A percentile compares a stretch with the other conserved stretches of the same genome.
These are phyloP conservation scores for Macrosiphum euphorbiae DNA, from an alignment of 2,888 invertebrate genomes.

Conservation along the genomic window DNA sequence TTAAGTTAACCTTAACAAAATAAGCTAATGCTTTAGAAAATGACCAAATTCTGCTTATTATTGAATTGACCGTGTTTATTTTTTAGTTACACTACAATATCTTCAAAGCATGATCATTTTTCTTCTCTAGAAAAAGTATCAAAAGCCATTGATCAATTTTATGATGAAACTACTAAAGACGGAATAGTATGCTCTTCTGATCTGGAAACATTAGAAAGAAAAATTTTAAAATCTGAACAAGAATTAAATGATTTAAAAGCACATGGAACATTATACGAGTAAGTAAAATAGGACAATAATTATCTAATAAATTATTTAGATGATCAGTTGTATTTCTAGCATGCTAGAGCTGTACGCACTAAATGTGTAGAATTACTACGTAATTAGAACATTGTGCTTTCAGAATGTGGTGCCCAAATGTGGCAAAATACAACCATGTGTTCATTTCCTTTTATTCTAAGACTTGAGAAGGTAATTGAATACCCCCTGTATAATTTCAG, in stretches of 20 bases:
- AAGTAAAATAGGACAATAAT: not conserved
- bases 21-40: not conserved
- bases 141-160: conserved; percentile 45
- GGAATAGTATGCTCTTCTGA: conserved; percentile 19
- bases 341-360: not conserved
- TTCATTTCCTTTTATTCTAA: not conserved
- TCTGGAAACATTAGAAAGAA: conserved; percentile 32
- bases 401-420: not conserved
- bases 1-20: not conserved
- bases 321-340: not conserved
- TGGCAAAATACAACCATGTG: not conserved
- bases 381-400: not conserved
- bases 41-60: not conserved
- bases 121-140: conserved; percentile 41
- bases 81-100: conserved; percentile 16
- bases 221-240: conserved; percentile 48
- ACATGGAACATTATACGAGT: conserved; percentile 20
- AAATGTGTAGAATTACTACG: not conserved
- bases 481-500: no score
- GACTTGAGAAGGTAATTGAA: not conserved
- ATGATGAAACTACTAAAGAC: conserved; percentile 46
- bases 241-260: conserved; percentile 45
- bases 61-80: not conserved
- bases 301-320: not conserved
- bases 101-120: conserved; percentile 33